Percentiles rank a stretch among this genome's conserved stretches.
Conservation (phyloP, 2,888 invertebrate genomes). For the Platerodrilus igneus region DNA sequence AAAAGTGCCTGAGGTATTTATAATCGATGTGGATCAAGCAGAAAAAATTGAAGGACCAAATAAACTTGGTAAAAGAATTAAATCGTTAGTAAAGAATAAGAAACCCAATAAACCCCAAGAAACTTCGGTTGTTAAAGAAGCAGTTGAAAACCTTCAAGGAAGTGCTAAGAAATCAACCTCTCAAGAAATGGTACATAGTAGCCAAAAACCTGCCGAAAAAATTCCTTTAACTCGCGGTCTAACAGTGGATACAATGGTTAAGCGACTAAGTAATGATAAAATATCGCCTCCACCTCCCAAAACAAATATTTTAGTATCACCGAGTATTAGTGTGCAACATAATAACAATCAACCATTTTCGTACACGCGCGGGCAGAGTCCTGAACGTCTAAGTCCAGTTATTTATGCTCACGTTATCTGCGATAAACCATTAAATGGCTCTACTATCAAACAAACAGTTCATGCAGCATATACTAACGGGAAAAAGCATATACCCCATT, state of each 20-base stretch:
- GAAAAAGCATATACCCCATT: slow-evolving; percentile 54
- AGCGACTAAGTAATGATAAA: slow-evolving; percentile 67
- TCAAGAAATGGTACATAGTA: slow-evolving; percentile 67
- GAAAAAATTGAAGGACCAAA: slow-evolving; percentile 40
- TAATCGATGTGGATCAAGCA: slow-evolving; percentile 46
- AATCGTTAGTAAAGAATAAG: slow-evolving; percentile 35
- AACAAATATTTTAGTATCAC: slow-evolving; percentile 53
- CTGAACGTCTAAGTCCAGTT: slow-evolving; percentile 51
- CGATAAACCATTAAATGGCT: slow-evolving; percentile 43
- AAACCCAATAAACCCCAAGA: slow-evolving; percentile 17
- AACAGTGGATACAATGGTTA: slow-evolving; percentile 73
- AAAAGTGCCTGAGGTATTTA: slow-evolving; percentile 37
- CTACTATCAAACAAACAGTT: slow-evolving; percentile 48
- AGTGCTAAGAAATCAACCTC: slow-evolving; percentile 24
- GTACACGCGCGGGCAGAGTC: slow-evolving; percentile 60
- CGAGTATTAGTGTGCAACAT: slow-evolving; percentile 57
- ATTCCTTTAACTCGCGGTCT: slow-evolving; percentile 65
- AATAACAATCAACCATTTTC: slow-evolving; percentile 79
- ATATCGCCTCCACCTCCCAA: slow-evolving; percentile 61
- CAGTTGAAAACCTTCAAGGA: slow-evolving; percentile 51
- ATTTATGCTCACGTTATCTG: slow-evolving; percentile 74
- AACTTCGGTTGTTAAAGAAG: slow-evolving; percentile 50
- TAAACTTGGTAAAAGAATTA: slow-evolving; percentile 24
- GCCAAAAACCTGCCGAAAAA: slow-evolving; percentile 65
- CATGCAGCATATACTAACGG: slow-evolving; percentile 51